Conservation (phyloP, 2,797 vertebrate species). For the Rhabdomys pumilio region DNA sequence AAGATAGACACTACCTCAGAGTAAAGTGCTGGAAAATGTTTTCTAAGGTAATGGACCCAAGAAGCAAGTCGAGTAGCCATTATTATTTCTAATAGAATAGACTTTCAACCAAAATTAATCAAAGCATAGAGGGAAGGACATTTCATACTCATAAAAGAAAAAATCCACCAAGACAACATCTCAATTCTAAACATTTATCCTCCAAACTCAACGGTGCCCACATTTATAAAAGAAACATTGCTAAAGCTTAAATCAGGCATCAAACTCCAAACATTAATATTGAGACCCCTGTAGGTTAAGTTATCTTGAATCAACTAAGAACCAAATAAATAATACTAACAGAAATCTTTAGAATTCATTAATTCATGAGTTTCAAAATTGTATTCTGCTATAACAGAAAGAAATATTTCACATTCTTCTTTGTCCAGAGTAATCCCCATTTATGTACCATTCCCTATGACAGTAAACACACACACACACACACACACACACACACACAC, state of each 20-base stretch:
- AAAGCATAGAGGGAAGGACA: background rate
- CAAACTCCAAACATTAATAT: too few relatives aligned
- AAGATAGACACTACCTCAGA: background rate
- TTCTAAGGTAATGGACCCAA: background rate
- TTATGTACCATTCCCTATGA: too few relatives aligned
- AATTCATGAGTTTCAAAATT: background rate
- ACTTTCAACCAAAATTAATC: background rate
- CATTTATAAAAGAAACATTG: background rate
- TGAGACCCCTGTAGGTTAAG: background rate
- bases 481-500: background rate
- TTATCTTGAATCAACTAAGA: background rate
- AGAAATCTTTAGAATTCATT: background rate
- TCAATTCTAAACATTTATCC: background rate
- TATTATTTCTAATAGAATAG: background rate
- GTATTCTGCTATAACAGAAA: background rate
- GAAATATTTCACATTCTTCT: background rate
- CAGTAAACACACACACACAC: background rate
- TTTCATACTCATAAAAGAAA: background rate
- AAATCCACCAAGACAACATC: background rate
- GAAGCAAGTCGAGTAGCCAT: background rate
- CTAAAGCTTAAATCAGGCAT: background rate
- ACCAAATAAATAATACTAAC: background rate
- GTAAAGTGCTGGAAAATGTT: background rate
- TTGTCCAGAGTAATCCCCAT: background rate
- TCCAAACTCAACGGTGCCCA: background rate